Evolutionary conservation across 2,797 vertebrate species (phyloP).

Genomic region (Tarsius wallacei): DNA sequence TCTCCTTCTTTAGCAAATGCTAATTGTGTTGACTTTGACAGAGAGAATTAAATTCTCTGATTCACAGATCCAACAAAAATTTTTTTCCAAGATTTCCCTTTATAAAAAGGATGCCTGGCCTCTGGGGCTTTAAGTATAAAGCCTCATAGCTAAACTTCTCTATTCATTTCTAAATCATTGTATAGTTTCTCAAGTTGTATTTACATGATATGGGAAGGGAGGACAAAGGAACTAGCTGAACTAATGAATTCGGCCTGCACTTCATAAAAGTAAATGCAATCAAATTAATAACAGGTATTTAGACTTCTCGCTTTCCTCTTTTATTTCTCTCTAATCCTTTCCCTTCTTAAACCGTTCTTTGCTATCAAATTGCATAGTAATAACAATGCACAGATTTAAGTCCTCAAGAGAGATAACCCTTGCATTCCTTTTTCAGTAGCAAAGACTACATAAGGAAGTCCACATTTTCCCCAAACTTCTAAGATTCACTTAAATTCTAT

Average conservation of each 20-base stretch:
- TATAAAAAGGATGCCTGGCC: neutral
- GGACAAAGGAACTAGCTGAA: neutral
- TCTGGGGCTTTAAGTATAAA: neutral
- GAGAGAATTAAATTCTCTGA: slow-evolving; percentile 27
- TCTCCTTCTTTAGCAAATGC: neutral
- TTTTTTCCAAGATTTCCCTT: neutral
- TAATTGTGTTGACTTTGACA: neutral
- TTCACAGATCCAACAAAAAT: neutral
- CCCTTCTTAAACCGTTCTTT: neutral
- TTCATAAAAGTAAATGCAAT: neutral
- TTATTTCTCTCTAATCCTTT: neutral
- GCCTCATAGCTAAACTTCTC: neutral
- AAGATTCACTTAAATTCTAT: neutral
- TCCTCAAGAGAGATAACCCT: neutral
- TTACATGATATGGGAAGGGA: neutral
- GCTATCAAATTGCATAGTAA: neutral
- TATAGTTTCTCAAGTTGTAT: neutral
- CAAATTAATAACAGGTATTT: neutral
- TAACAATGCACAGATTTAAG: neutral
- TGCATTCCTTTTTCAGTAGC: neutral
- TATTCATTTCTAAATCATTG: neutral
- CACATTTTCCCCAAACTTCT: neutral
- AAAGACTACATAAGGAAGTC: slow-evolving; percentile 28
- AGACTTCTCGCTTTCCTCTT: neutral
- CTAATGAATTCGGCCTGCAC: neutral